phyloP scores from a whole-genome alignment of 2,797 vertebrate species.

The Pteronotus mesoamericanus region DNA sequence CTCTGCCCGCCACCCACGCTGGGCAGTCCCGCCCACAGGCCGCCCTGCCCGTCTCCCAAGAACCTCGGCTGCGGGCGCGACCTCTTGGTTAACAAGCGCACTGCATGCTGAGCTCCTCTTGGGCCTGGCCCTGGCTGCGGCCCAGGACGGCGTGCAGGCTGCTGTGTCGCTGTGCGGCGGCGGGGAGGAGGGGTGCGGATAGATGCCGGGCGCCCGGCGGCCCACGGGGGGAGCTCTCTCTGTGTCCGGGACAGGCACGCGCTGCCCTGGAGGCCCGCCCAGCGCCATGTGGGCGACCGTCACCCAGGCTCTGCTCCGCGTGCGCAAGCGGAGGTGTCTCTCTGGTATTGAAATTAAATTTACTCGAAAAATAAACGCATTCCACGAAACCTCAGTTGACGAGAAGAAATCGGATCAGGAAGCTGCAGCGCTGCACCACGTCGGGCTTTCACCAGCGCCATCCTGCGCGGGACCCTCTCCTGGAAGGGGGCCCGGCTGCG shows the following conservation, averaged over 20 bases:
- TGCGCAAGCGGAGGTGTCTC: not conserved
- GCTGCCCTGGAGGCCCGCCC: rapidly evolving
- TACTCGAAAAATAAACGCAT: not conserved
- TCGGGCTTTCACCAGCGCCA: not conserved
- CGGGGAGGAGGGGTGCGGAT: no score
- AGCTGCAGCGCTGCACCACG: rapidly evolving
- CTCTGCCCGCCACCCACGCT: not conserved
- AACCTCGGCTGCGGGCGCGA: rapidly evolving
- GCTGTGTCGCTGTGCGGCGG: rapidly evolving
- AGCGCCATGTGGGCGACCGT: rapidly evolving
- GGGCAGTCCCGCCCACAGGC: rapidly evolving
- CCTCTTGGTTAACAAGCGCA: rapidly evolving
- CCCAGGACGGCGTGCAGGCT: no score
- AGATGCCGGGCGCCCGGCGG: no score
- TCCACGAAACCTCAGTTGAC: not conserved
- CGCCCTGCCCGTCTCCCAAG: rapidly evolving
- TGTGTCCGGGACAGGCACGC: no score
- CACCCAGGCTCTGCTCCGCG: rapidly evolving
- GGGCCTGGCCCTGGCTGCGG: not conserved
- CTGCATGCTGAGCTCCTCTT: rapidly evolving
- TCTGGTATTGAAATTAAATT: not conserved
- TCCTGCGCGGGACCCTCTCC: rapidly evolving
- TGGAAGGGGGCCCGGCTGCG: rapidly evolving
- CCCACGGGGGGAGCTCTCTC: not conserved
- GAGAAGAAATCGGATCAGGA: not conserved